Percentiles rank a stretch among this genome's conserved stretches.
phyloP scores from a whole-genome alignment of 2,888 invertebrate species.

The Anthophora plumipes region DNA sequence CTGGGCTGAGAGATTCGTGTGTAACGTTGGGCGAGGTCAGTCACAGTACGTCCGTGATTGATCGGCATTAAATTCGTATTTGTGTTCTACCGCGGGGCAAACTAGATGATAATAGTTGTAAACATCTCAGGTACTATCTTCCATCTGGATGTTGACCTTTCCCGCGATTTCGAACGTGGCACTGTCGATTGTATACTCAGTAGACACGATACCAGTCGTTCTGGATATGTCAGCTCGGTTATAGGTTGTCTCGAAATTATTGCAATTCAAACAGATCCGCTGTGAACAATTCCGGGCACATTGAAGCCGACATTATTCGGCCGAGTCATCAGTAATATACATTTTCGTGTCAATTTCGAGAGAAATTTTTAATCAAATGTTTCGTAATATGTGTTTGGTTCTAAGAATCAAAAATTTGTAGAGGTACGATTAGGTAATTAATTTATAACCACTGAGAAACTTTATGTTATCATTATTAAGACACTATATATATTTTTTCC shows the following conservation, averaged over 20 bases:
- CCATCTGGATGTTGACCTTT: slow-evolving; percentile 25
- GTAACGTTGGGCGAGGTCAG: slow-evolving; percentile 51
- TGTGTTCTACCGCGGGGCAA: slow-evolving; percentile 42
- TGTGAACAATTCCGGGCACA: too few species aligned
- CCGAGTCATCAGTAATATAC: too few species aligned
- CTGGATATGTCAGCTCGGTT: neutral
- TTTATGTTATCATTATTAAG: too few species aligned
- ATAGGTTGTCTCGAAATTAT: neutral
- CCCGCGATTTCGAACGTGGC: slow-evolving; percentile 10
- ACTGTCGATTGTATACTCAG: neutral
- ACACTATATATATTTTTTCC: too few species aligned
- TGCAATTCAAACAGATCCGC: neutral
- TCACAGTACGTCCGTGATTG: slow-evolving; percentile 49
- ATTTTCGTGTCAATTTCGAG: too few species aligned
- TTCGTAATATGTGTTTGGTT: too few species aligned
- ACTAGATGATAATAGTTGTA: slow-evolving; percentile 44
- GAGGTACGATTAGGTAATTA: too few species aligned
- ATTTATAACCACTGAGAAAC: too few species aligned
- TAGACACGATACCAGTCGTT: neutral
- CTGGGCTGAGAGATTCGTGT: slow-evolving; percentile 28
- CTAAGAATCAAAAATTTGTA: too few species aligned
- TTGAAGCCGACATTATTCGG: too few species aligned
- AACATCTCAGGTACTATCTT: slow-evolving; percentile 31
- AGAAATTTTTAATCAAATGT: too few species aligned
- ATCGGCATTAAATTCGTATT: slow-evolving; percentile 54